Conservation (phyloP, 2,113 vertebrate genomes). For the Caracal caracal region DNA sequence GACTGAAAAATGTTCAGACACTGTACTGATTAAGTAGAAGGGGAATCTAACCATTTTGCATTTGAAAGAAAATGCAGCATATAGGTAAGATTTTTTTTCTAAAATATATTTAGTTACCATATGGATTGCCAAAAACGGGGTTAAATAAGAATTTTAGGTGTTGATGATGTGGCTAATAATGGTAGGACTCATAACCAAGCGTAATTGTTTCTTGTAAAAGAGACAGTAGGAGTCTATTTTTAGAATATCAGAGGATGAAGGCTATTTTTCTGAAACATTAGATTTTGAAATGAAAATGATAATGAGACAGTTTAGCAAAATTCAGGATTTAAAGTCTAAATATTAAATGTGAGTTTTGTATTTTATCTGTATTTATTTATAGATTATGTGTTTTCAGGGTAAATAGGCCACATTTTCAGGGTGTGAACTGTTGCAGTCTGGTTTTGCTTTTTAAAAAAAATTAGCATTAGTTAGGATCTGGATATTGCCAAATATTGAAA, state of each 20-base stretch:
- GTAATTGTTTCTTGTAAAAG: slow-evolving; percentile 79
- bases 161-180: slow-evolving; percentile 65
- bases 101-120: slow-evolving; percentile 54
- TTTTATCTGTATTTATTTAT: slow-evolving; percentile 73
- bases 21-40: slow-evolving; percentile 85
- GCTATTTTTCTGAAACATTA: slow-evolving; percentile 78
- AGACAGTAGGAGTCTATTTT: slow-evolving; percentile 83
- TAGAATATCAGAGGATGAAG: slow-evolving; percentile 76
- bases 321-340: slow-evolving; percentile 48
- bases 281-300: slow-evolving; percentile 75
- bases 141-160: slow-evolving; percentile 70
- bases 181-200: slow-evolving; percentile 69
- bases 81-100: slow-evolving; percentile 86
- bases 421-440: slow-evolving; percentile 87
- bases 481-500: slow-evolving; percentile 66
- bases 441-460: slow-evolving; percentile 49
- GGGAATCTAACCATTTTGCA: slow-evolving; percentile 85
- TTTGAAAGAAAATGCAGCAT: slow-evolving; percentile 87
- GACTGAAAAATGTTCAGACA: slow-evolving; percentile 84
- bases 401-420: slow-evolving; percentile 89
- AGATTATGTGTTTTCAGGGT: slow-evolving; percentile 71
- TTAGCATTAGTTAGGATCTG: slow-evolving; percentile 75
- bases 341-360: slow-evolving; percentile 65
- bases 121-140: slow-evolving; percentile 58
- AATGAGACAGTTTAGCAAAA: slow-evolving; percentile 60